Evolutionary conservation across 2,888 invertebrate species (phyloP).

Genomic region (Mesorhabditis sp.): DNA sequence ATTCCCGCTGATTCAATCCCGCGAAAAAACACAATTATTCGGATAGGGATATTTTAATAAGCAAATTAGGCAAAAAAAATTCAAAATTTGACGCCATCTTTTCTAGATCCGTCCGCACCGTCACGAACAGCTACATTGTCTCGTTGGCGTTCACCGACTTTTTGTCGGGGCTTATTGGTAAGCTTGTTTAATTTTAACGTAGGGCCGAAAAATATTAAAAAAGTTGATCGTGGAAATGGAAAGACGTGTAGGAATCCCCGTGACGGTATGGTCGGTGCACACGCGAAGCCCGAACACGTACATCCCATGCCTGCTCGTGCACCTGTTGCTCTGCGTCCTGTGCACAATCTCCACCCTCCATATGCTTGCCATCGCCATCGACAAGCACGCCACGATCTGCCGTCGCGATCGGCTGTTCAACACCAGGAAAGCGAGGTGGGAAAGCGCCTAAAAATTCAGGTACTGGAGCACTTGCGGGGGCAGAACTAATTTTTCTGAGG

Average conservation of each 20-base stretch:
- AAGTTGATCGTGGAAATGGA: no score
- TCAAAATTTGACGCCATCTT: slow-evolving; percentile 6
- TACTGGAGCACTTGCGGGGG: no score
- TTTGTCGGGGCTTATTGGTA: slow-evolving; percentile 26
- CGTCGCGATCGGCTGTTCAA: slow-evolving; percentile 36
- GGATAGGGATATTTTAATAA: no score
- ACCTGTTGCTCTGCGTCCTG: slow-evolving; percentile 52
- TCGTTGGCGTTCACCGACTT: slow-evolving; percentile 55
- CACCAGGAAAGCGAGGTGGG: slow-evolving; percentile 23
- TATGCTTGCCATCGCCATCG: slow-evolving; percentile 55
- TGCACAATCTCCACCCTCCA: slow-evolving; percentile 57
- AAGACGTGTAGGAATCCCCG: slow-evolving; percentile 51
- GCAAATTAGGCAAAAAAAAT: no score
- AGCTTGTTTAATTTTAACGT: not conserved
- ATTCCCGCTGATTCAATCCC: no score
- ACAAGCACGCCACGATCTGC: slow-evolving; percentile 56
- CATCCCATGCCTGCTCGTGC: slow-evolving; percentile 49
- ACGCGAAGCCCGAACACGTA: slow-evolving; percentile 41
- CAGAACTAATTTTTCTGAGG: no score
- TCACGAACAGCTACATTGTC: slow-evolving; percentile 57
- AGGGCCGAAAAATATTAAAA: not conserved
- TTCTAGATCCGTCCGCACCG: slow-evolving; percentile 41
- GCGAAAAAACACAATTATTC: no score
- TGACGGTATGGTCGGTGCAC: slow-evolving; percentile 51
- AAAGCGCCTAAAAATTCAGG: not conserved